Conservation (phyloP, 2,797 vertebrate genomes). For the Amblyopsis hoosieri region DNA sequence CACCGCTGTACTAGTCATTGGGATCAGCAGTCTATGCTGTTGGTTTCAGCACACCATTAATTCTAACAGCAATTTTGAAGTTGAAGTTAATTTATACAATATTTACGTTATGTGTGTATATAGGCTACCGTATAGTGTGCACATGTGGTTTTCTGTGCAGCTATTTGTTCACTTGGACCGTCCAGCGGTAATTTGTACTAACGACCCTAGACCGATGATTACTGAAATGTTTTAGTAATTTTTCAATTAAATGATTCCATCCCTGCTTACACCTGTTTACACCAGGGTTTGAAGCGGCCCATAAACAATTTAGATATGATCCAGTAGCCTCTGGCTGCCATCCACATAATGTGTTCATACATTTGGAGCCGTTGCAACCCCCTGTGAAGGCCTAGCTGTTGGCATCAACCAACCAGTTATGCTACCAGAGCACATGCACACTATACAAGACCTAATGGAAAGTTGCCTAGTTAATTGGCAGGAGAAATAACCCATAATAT, state of each 20-base stretch:
- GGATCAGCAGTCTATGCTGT: too few species aligned
- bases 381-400: slow-evolving; percentile 38
- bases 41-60: too few species aligned
- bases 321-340: slow-evolving; percentile 27
- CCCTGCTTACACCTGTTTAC: slow-evolving; percentile 22
- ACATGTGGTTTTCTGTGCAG: too few species aligned
- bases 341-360: slow-evolving; percentile 41
- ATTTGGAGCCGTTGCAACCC: slow-evolving; percentile 25
- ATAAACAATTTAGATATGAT: slow-evolving; percentile 16
- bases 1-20: too few species aligned
- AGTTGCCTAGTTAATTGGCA: slow-evolving; percentile 61
- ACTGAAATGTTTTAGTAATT: slow-evolving; percentile 16
- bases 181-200: not conserved
- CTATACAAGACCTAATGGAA: slow-evolving; percentile 57
- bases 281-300: slow-evolving; percentile 14
- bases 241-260: slow-evolving; percentile 17
- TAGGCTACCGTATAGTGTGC: too few species aligned
- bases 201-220: slow-evolving; percentile 10
- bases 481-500: slow-evolving; percentile 60
- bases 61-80: too few species aligned
- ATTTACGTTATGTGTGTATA: too few species aligned
- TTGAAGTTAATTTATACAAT: too few species aligned
- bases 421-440: slow-evolving; percentile 58
- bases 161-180: too few species aligned
- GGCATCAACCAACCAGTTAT: slow-evolving; percentile 41